These are phyloP conservation scores for Nasua narica DNA, from an alignment of 2,797 vertebrate genomes.

Conservation along the genomic window DNA sequence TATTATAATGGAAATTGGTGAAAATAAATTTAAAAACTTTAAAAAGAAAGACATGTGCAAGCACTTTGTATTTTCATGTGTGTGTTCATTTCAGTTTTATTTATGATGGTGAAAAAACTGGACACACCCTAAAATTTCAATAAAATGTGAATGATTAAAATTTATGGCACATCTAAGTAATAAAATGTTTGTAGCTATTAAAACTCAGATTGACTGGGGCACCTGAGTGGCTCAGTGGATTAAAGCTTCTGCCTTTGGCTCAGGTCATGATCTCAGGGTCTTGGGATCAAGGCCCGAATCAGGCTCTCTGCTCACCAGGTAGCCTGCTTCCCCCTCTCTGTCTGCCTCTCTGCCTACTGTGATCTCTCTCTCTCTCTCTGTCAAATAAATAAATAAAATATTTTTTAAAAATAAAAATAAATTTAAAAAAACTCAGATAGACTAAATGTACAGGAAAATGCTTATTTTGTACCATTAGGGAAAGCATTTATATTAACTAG, in stretches of 20 bases:
- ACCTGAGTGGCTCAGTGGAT: no score
- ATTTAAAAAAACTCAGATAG: neutral
- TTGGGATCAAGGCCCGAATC: no score
- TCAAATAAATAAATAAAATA: no score
- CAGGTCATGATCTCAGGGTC: no score
- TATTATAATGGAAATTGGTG: neutral
- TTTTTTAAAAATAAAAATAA: no score
- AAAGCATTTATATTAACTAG: neutral
- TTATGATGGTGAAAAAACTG: neutral
- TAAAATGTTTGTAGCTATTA: neutral
- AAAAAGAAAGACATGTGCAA: neutral
- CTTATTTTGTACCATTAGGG: neutral
- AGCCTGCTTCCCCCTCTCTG: no score
- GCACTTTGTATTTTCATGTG: neutral
- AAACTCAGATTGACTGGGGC: neutral
- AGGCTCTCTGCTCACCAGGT: no score
- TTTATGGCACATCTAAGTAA: neutral
- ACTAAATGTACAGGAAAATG: neutral
- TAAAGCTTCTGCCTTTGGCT: no score
- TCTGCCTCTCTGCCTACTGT: no score
- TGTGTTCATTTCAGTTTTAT: neutral
- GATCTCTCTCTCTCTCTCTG: no score
- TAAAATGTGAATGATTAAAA: constrained; percentile 11
- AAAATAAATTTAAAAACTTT: neutral
- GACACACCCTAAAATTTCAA: neutral